Percentiles rank a stretch among this genome's conserved stretches.
These are phyloP conservation scores for Dioctria rufipes DNA, from an alignment of 2,888 invertebrate species.

Conservation along the genomic window DNA sequence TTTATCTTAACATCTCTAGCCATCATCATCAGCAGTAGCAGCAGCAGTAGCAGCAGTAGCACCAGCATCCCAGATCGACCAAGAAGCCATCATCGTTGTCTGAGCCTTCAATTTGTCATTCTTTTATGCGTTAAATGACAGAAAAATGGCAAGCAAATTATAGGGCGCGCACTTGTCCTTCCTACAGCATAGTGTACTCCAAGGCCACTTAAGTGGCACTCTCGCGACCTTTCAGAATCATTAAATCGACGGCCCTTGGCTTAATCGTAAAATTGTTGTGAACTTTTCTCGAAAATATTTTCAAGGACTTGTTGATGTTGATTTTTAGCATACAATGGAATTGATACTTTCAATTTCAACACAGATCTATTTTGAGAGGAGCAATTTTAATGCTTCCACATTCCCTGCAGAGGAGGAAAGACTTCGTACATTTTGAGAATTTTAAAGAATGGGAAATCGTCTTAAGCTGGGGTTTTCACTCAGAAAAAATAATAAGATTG, in stretches of 20 bases:
- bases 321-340: background rate
- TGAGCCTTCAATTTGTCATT: slow-evolving; percentile 6
- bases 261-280: slow-evolving; percentile 6
- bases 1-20: too few relatives aligned
- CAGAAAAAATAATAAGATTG: too few relatives aligned
- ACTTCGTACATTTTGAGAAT: too few relatives aligned
- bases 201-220: slow-evolving; percentile 1
- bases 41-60: too few relatives aligned
- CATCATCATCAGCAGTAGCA: too few relatives aligned
- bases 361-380: slow-evolving; percentile 13
- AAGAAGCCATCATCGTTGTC: background rate
- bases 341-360: background rate
- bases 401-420: too few relatives aligned
- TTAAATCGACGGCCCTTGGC: slow-evolving; percentile 26
- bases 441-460: too few relatives aligned
- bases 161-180: background rate
- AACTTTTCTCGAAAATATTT: slow-evolving; percentile 9
- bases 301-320: slow-evolving; percentile 25
- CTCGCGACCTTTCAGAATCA: background rate
- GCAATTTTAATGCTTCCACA: too few relatives aligned
- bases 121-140: background rate
- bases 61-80: background rate
- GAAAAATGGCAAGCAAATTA: slow-evolving; percentile 4
- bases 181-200: background rate
- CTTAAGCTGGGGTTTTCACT: too few relatives aligned